phyloP scores from a whole-genome alignment of 1,140 invertebrate genomes.

The Anastrepha obliqua region DNA sequence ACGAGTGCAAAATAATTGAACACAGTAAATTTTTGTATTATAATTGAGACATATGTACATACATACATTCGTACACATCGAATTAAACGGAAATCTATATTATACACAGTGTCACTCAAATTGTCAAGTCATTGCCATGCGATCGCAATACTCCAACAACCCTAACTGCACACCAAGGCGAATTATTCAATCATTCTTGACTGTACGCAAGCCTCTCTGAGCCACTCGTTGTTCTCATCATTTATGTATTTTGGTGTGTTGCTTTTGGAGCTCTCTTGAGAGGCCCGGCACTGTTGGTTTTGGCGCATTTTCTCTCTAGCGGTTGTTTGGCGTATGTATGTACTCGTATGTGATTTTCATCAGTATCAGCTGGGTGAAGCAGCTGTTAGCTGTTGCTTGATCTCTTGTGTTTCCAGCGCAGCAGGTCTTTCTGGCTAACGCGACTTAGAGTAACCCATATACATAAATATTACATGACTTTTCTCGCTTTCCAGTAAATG shows the following conservation, averaged over 20 bases:
- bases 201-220: not conserved
- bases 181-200: too few relatives aligned
- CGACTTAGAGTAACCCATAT: not conserved
- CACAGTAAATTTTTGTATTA: not conserved
- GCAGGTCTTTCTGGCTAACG: not conserved
- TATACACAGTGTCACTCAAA: not conserved
- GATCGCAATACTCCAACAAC: not conserved
- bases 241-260: not conserved
- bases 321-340: not conserved
- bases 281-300: too few relatives aligned
- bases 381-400: not conserved
- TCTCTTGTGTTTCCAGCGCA: not conserved
- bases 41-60: not conserved
- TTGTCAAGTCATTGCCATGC: not conserved
- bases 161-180: not conserved
- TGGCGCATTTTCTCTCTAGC: not conserved
- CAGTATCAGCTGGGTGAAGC: not conserved
- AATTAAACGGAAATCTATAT: not conserved
- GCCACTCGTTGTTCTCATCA: not conserved
- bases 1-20: not conserved
- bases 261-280: not conserved
- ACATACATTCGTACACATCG: not conserved
- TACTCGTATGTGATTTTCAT: not conserved
- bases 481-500: not conserved
- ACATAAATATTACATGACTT: not conserved